Conservation (phyloP, 2,797 vertebrate genomes). For the Crypturellus tataupa region DNA sequence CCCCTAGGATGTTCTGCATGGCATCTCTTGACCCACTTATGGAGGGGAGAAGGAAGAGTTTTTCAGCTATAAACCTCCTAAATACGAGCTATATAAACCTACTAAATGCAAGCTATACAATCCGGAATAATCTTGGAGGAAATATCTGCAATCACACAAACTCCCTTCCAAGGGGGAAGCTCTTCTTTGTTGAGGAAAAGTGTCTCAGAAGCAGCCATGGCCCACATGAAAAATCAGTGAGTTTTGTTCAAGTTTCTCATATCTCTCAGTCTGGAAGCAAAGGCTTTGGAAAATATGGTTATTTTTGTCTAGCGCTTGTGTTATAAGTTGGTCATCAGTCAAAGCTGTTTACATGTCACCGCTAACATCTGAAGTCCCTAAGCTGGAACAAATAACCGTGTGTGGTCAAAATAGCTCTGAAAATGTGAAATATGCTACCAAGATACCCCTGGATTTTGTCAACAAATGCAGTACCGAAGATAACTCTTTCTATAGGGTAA, state of each 20-base stretch:
- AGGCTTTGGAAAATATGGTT: not conserved
- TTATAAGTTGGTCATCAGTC: not conserved
- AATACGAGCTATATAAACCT: no score
- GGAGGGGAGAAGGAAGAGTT: rapidly evolving
- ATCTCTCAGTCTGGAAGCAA: rapidly evolving
- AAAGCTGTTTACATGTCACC: not conserved
- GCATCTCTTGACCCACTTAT: not conserved
- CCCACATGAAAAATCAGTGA: not conserved
- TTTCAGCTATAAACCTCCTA: not conserved
- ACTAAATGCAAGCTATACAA: not conserved
- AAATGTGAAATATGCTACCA: not conserved
- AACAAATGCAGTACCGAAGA: not conserved
- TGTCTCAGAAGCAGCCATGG: not conserved
- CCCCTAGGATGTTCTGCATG: not conserved
- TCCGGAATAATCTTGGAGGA: not conserved
- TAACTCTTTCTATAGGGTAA: not conserved
- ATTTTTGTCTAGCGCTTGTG: not conserved
- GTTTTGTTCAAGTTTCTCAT: not conserved
- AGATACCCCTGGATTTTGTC: not conserved
- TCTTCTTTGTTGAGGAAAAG: not conserved
- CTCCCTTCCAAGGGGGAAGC: not conserved
- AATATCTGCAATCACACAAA: not conserved
- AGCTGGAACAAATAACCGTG: not conserved
- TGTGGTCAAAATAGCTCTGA: not conserved
- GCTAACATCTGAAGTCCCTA: not conserved